Percentiles rank a stretch among this genome's conserved stretches.
These are phyloP conservation scores for Oryzias woworae DNA, from an alignment of 2,113 vertebrate genomes.

Conservation along the genomic window DNA sequence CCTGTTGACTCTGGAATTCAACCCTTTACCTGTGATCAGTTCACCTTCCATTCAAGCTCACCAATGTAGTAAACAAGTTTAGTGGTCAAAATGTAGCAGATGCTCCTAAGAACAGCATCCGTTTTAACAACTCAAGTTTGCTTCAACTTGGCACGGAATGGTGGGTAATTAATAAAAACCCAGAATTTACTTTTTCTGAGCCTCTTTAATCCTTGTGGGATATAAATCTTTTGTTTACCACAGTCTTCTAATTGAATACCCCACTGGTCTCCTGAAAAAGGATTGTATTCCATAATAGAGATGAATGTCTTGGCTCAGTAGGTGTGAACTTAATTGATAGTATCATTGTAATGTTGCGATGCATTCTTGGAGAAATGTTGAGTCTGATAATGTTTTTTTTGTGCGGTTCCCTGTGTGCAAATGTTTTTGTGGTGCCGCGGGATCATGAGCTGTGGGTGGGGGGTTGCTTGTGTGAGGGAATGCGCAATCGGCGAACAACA, in stretches of 20 bases:
- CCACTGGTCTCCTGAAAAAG: conserved; percentile 35
- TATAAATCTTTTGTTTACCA: conserved; percentile 39
- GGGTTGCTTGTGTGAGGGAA: conserved; percentile 16
- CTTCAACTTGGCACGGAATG: conserved; percentile 9
- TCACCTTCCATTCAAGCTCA: no score
- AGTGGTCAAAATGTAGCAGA: neutral
- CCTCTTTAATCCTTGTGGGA: conserved; percentile 18
- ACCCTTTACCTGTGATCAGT: no score
- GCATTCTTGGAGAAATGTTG: conserved; percentile 22
- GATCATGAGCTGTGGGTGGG: conserved; percentile 18
- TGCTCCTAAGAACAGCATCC: conserved; percentile 11
- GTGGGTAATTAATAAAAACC: neutral
- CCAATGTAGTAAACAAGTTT: neutral
- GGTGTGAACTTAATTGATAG: conserved; percentile 47
- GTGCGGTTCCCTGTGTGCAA: conserved; percentile 13
- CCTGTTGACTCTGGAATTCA: no score
- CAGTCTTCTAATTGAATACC: conserved; percentile 45
- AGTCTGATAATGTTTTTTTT: conserved; percentile 25
- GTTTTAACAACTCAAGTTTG: conserved; percentile 30
- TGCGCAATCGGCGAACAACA: conserved; percentile 32
- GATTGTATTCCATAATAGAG: conserved; percentile 34
- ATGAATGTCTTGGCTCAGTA: conserved; percentile 44
- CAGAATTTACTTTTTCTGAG: conserved; percentile 5
- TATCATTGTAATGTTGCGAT: conserved; percentile 33
- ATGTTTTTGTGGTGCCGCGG: conserved; percentile 20